These are phyloP conservation scores for Hyperoodon ampullatus DNA, from an alignment of 2,113 vertebrate species.

Conservation along the genomic window DNA sequence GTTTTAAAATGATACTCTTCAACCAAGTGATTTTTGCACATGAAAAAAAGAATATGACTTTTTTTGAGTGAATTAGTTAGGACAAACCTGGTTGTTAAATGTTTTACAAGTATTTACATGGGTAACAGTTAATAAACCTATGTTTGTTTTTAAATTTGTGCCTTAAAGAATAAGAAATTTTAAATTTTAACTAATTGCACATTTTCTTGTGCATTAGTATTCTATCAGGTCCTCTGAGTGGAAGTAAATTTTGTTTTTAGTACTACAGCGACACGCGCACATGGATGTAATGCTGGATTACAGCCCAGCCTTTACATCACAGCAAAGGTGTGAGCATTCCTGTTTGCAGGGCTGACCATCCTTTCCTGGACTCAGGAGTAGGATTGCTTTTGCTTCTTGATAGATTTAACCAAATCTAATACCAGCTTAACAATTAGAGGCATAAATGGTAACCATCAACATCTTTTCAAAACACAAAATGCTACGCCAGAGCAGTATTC, in stretches of 20 bases:
- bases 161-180: neutral
- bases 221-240: neutral
- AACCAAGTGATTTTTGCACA: neutral
- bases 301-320: neutral
- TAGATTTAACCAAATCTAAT: conserved; percentile 48
- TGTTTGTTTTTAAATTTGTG: conserved; percentile 16
- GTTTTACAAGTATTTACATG: neutral
- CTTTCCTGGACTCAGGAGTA: neutral
- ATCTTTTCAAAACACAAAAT: neutral
- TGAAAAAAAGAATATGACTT: neutral
- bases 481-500: neutral
- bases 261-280: neutral
- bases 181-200: neutral
- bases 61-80: neutral
- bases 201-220: conserved; percentile 10
- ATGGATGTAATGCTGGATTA: neutral
- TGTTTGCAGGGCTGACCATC: neutral
- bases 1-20: neutral
- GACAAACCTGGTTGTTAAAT: conserved; percentile 8
- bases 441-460: conserved; percentile 1
- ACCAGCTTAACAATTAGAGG: neutral
- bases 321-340: neutral
- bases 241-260: conserved; percentile 52
- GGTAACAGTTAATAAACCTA: neutral
- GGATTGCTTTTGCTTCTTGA: conserved; percentile 54